Base-by-base conservation (phyloP, 2,113 vertebrate genomes). In the Petaurus breviceps region DNA sequence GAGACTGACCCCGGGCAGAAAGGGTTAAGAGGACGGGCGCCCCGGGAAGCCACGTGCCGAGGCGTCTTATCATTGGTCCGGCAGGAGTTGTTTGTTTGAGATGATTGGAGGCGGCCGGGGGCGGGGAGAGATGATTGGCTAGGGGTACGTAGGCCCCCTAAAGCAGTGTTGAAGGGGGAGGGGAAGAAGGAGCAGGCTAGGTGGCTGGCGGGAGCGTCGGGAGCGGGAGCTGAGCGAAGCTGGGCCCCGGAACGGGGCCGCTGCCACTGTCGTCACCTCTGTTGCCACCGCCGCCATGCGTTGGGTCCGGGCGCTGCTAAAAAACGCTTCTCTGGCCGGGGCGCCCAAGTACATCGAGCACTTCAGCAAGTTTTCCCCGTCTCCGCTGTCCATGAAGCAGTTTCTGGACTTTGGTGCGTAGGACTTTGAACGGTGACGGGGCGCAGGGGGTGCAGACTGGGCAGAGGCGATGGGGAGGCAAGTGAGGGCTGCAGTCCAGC, bases 341-440 rank as follows among this genome's bases (percentile, higher is more conserved):
- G 99, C 98, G 68, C 99, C 99, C 52, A 99, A 99, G 94, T 99
- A 99, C 93, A 99, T 99, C 96, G 99, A 99, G 37, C 99, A 99
- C 98, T 99, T 99, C 98, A 99, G 99, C 22, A 99, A 99, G 99
- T 99, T 99, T 97, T 99, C 99, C 51, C 99, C 99, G 1, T 99
- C 99, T 49, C 99, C 99, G 90, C 99, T 99, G n/a, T 99, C 99
- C 96, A 99, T 99, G 98, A 99, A 99, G 98, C 99, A 99, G 92
- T 99, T 99, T 97, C 97, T 99, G 43, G 99, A 99, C 98, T 99
- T 99, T 96, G 99, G 99, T 99, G 98, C 52, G 97, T 89, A 93
- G 91, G 7, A 90, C 55, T 47, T n/a, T 19, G 77, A 89, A 37
- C 90, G 28, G 10, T 28, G 92, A 57, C 28, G 84, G 52, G 49